Conservation (phyloP, 2,113 vertebrate species). For the Colistium nudipinnis region DNA sequence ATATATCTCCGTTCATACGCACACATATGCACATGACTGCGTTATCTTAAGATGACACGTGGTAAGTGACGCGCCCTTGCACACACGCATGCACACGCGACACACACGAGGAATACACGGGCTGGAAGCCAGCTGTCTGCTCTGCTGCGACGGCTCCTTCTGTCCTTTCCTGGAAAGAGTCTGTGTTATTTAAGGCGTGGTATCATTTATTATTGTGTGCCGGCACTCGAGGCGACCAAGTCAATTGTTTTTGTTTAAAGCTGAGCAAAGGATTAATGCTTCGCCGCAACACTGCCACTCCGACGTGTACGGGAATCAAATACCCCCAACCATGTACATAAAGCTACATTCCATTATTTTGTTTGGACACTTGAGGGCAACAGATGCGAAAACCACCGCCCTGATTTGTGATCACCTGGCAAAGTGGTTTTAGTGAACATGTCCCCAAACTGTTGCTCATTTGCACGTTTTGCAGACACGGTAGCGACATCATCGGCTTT, state of each 20-base stretch:
- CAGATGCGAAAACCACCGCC: background rate
- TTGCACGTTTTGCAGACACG: background rate
- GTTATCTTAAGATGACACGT: conserved; percentile 44
- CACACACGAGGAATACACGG: conserved; percentile 44
- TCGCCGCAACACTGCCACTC: background rate
- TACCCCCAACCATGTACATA: conserved; percentile 10
- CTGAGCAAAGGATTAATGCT: conserved; percentile 15
- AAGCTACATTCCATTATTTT: conserved; percentile 1
- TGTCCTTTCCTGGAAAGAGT: conserved; percentile 50
- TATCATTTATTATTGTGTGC: conserved; percentile 56
- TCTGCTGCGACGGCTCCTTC: conserved; percentile 54
- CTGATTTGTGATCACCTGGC: background rate
- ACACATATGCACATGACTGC: conserved; percentile 19
- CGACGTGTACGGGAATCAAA: background rate
- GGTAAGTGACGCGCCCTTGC: conserved; percentile 32
- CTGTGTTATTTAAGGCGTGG: conserved; percentile 62
- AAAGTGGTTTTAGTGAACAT: background rate
- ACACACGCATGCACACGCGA: conserved; percentile 20
- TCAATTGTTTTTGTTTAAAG: conserved; percentile 45
- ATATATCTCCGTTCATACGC: conserved; percentile 19
- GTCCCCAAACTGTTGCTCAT: background rate
- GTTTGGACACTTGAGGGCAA: background rate
- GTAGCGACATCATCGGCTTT: background rate
- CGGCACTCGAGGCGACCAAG: conserved; percentile 26
- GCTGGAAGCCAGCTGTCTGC: conserved; percentile 68